These are phyloP conservation scores for Heliconius hortense DNA, from an alignment of 2,888 invertebrate genomes.

Conservation along the genomic window DNA sequence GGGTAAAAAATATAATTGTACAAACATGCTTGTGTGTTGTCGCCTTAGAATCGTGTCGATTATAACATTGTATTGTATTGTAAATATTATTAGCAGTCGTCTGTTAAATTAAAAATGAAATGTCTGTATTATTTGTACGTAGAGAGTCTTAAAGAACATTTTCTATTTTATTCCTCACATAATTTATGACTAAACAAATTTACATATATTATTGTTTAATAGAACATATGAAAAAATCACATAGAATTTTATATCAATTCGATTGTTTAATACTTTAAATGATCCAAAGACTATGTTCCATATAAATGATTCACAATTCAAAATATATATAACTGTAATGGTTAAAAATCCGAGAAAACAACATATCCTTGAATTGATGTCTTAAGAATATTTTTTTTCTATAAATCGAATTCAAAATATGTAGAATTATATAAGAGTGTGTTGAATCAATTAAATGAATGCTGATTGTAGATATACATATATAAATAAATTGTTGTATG, in stretches of 20 bases:
- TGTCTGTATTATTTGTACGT: constrained; percentile 12
- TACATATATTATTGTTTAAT: neutral
- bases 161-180: neutral
- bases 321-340: neutral
- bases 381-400: neutral
- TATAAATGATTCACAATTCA: neutral
- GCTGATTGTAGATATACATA: neutral
- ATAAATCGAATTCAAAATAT: too few relatives aligned
- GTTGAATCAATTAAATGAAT: too few relatives aligned
- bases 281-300: neutral
- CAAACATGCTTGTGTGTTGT: constrained; percentile 17
- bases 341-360: constrained; percentile 4
- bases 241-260: neutral
- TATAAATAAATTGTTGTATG: neutral
- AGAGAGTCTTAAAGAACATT: neutral
- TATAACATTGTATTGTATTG: constrained; percentile 13
- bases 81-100: constrained; percentile 14
- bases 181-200: neutral
- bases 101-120: too few relatives aligned
- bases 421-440: neutral
- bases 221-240: neutral
- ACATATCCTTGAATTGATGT: neutral
- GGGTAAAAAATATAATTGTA: neutral
- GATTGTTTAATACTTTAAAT: neutral
- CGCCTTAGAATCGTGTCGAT: constrained; percentile 27